These are phyloP conservation scores for Sesamia nonagrioides DNA, from an alignment of 1,140 invertebrate species.

Conservation along the genomic window DNA sequence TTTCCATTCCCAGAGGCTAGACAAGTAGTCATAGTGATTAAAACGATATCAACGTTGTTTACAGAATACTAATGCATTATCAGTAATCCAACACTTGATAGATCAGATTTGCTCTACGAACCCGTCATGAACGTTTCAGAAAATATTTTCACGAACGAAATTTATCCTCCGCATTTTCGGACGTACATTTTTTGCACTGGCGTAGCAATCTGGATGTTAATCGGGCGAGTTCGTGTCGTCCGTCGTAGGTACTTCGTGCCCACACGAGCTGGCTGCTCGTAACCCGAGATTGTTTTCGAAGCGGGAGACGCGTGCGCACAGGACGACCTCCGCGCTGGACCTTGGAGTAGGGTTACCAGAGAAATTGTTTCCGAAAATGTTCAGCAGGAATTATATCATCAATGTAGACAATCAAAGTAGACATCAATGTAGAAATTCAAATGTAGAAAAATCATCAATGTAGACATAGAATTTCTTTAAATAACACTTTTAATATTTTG, in stretches of 20 bases:
- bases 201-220: constrained; percentile 47
- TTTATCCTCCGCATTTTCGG: constrained; percentile 10
- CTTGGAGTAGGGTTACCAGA: constrained; percentile 63
- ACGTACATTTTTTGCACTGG: constrained; percentile 35
- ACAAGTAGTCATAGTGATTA: not conserved
- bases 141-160: constrained; percentile 22
- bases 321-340: constrained; percentile 76
- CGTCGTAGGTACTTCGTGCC: constrained; percentile 39
- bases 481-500: too few relatives aligned
- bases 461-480: too few relatives aligned
- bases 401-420: not conserved
- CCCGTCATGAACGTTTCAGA: not conserved
- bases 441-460: too few relatives aligned
- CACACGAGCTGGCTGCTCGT: constrained; percentile 55
- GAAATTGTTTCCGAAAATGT: not conserved
- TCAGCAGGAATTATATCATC: not conserved
- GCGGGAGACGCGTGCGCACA: constrained; percentile 67
- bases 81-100: constrained; percentile 6
- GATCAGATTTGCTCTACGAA: constrained; percentile 3
- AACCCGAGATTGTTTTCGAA: constrained; percentile 80
- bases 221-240: constrained; percentile 47
- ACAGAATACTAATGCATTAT: constrained; percentile 1
- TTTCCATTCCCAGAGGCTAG: not conserved
- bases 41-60: not conserved
- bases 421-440: too few relatives aligned